A percentile compares a stretch with the other conserved stretches of the same genome.
Evolutionary conservation across 1,140 invertebrate species (phyloP).

Genomic region (Akabosia matsudoensis): DNA sequence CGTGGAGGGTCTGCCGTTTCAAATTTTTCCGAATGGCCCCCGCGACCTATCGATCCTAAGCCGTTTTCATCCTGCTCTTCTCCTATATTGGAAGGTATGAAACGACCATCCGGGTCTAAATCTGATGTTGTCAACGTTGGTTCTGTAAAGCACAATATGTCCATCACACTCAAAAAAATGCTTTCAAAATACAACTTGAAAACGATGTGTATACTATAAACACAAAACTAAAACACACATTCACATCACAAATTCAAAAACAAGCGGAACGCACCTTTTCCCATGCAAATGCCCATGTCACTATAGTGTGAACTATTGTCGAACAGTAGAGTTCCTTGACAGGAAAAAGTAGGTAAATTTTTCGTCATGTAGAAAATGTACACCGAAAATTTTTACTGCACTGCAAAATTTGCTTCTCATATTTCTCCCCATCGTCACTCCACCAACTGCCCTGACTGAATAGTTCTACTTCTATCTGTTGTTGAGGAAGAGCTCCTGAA

Average conservation of each 20-base stretch:
- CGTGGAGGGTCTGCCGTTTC: constrained; percentile 62
- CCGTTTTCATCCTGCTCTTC: neutral
- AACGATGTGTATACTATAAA: too few relatives aligned
- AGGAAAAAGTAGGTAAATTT: constrained; percentile 7
- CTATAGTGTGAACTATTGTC: neutral
- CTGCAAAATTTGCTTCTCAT: neutral
- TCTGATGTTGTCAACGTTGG: constrained; percentile 22
- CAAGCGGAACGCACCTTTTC: constrained; percentile 41
- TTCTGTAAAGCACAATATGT: constrained; percentile 1
- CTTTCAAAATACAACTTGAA: too few relatives aligned
- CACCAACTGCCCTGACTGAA: neutral
- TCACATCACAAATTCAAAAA: too few relatives aligned
- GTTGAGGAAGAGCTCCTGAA: too few relatives aligned
- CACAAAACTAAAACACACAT: too few relatives aligned
- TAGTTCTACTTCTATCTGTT: neutral
- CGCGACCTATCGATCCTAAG: neutral
- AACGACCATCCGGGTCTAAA: constrained; percentile 40
- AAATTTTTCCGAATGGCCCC: neutral
- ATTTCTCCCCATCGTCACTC: neutral
- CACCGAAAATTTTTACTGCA: neutral
- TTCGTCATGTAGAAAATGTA: constrained; percentile 5
- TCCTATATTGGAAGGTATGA: constrained; percentile 24
- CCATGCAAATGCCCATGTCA: constrained; percentile 39
- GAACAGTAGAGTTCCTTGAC: constrained; percentile 1
- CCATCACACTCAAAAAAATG: neutral